Evolutionary conservation across 2,888 invertebrate genomes (phyloP).

Genomic region (Ernsta delagoae): DNA sequence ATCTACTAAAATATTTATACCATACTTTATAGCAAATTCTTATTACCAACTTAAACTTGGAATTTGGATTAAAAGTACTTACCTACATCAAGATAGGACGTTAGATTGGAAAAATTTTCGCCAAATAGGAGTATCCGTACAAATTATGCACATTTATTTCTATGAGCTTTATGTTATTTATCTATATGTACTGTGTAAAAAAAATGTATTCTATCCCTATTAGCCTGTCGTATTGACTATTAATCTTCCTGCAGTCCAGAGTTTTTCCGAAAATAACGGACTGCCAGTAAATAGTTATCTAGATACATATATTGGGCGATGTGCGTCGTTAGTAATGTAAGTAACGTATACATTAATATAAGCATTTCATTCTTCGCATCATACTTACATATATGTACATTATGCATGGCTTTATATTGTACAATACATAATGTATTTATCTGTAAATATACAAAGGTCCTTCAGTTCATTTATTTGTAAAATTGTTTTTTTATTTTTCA

Average conservation of each 20-base stretch:
- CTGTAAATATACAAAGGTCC: too few species aligned
- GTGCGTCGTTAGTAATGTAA: conserved; percentile 35
- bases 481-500: conserved; percentile 3
- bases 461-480: not conserved
- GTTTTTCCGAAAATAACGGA: conserved; percentile 25
- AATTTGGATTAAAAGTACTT: too few species aligned
- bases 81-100: not conserved
- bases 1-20: too few species aligned
- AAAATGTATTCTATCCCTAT: conserved; percentile 27
- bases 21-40: too few species aligned
- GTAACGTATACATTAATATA: conserved; percentile 30
- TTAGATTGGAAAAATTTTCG: not conserved
- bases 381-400: conserved; percentile 32
- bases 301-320: conserved; percentile 29
- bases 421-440: too few species aligned
- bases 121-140: not conserved
- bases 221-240: conserved; percentile 21
- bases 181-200: conserved; percentile 28
- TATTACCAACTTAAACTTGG: too few species aligned
- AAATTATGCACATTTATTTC: conserved; percentile 9
- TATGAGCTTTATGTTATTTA: conserved; percentile 21
- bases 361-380: conserved; percentile 31
- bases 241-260: conserved; percentile 33
- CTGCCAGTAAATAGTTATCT: conserved; percentile 33
- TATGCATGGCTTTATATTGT: not conserved